Evolutionary conservation across 92 coral and sea anemone genomes (phyloP).

Genomic region (Epizoanthus scotinus): DNA sequence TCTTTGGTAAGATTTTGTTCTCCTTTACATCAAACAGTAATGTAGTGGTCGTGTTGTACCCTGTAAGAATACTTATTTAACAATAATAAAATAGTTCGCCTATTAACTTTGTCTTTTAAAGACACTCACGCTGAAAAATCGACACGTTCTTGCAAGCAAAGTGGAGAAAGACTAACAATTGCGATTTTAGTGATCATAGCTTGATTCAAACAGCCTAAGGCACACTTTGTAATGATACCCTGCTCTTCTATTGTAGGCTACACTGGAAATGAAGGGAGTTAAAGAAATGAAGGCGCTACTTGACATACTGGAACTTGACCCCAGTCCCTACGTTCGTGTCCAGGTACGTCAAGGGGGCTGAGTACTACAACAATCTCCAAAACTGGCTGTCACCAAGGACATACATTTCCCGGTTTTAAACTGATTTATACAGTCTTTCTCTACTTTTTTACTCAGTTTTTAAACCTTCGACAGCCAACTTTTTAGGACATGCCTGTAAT

Average conservation of each 20-base stretch:
- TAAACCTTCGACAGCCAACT: too few species aligned
- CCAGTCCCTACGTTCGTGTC: conserved; percentile 93
- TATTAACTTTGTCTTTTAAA: too few species aligned
- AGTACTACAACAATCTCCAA: background rate
- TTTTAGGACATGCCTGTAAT: too few species aligned
- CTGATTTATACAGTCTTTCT: background rate
- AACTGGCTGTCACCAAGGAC: background rate
- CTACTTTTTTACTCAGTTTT: background rate
- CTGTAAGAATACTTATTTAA: too few species aligned
- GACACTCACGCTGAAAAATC: too few species aligned
- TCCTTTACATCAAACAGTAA: too few species aligned
- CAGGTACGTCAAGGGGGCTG: conserved; percentile 59
- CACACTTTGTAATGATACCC: background rate
- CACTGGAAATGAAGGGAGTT: conserved; percentile 92
- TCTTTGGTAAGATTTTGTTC: conserved; percentile 68
- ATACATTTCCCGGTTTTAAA: background rate
- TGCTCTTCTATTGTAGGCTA: conserved; percentile 62
- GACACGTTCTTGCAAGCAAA: too few species aligned
- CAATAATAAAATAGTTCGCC: too few species aligned
- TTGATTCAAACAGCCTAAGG: too few species aligned
- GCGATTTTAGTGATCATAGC: too few species aligned
- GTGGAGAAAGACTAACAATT: too few species aligned
- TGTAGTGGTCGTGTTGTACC: too few species aligned
- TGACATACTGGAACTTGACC: conserved; percentile 91
- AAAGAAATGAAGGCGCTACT: conserved; percentile 92